Conservation (phyloP, 2,113 vertebrate species). For the Rissa tridactyla region DNA sequence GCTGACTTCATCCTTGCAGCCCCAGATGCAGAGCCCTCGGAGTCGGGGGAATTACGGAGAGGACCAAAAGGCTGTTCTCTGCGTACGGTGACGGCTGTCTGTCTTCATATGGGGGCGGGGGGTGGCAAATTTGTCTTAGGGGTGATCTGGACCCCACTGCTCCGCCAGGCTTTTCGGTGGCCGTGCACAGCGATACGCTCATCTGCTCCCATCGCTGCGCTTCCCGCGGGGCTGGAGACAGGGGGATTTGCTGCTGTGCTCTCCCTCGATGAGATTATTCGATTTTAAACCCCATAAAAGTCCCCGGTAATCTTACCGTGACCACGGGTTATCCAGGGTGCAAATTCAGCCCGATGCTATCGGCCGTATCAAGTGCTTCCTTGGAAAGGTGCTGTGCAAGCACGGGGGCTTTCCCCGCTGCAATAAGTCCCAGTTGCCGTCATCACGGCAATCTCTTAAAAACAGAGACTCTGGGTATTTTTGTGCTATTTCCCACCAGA, state of each 20-base stretch:
- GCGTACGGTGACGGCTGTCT: neutral
- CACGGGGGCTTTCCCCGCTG: fast-evolving
- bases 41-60: neutral
- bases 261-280: neutral
- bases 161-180: fast-evolving
- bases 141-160: neutral
- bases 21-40: conserved; percentile 61
- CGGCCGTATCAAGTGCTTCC: fast-evolving
- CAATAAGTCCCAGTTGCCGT: neutral
- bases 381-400: neutral
- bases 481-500: neutral
- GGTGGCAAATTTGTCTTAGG: neutral
- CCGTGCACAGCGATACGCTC: neutral
- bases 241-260: neutral
- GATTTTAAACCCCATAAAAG: neutral
- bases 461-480: neutral
- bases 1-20: conserved; percentile 72
- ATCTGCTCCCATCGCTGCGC: neutral
- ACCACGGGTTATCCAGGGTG: fast-evolving
- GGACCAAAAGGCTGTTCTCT: neutral
- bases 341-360: neutral
- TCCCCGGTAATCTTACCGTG: neutral
- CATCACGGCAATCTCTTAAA: neutral
- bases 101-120: neutral
- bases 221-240: neutral